Base-by-base conservation (phyloP, 1,140 invertebrate species). In the Drosophila mauritiana region DNA sequence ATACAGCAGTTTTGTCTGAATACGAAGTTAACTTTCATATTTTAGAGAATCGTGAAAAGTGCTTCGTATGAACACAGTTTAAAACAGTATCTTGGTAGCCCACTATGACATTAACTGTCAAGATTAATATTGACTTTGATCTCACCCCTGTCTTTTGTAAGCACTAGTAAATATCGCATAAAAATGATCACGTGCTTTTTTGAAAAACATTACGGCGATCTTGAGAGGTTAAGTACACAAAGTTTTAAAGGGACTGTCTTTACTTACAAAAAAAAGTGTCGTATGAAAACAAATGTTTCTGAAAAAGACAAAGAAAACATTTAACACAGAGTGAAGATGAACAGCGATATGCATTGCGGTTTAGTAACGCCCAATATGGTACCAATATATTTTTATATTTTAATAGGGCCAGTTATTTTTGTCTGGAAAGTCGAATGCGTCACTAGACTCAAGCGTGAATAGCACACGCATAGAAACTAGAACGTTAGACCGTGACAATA, bases 41-140 rank as follows among this genome's bases (percentile, higher is more conserved):
- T 31, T 31, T 31, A 0, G 31, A 31, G 8, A 10, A 31, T 31
- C 8, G 31, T 31, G 8, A 7, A 27, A 31, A 31, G 31, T 31
- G 31, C 8, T 10, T 8, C 31, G 31, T 8, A 31, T 31, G 8
- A 31, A 31, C 31, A 10, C 7, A 31, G 31, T 10, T 22, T 22
- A 22, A 22, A 0, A 22, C 20, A 22, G 31, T 31, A 31, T 31
- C 52, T 43, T 17, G 39, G 17, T 52, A 42, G 37, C 37, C 37
- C 1, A 42, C 37, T n/a, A 45, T 17, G 31, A 20, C 42, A 46
- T 48, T 4, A 31, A 17, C 63, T 49, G 63, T 25, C 17, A 51
- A 51, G 64, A 51, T 42, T 64, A 64, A 52, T 64, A 68, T 68
- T 68, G 64, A 64, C 64, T 64, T 68, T 68, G 27, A 51, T 51